Percentiles rank a stretch among this genome's conserved stretches.
phyloP scores from a whole-genome alignment of 2,113 vertebrate genomes.

The Tetrax tetrax region DNA sequence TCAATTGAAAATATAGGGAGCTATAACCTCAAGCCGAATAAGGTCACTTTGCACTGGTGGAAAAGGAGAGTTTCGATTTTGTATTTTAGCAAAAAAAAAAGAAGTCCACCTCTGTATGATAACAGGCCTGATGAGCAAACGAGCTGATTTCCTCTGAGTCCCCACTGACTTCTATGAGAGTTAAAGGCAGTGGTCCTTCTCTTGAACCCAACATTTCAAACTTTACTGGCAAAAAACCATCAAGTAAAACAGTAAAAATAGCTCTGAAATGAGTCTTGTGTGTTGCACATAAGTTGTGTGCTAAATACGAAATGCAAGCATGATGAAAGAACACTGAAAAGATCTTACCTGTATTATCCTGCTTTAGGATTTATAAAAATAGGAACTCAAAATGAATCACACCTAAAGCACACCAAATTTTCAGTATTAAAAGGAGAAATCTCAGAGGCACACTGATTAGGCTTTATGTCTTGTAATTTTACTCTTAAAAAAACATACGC shows the following conservation, averaged over 20 bases:
- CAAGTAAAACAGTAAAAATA: neutral
- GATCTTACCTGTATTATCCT: neutral
- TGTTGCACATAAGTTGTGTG: neutral
- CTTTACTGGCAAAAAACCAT: neutral
- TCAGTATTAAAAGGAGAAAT: neutral
- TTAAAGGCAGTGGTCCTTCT: neutral
- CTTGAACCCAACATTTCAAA: neutral
- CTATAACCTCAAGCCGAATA: neutral
- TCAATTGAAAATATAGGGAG: neutral
- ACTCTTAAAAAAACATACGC: neutral
- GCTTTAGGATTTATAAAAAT: neutral
- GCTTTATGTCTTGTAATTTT: neutral
- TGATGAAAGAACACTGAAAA: neutral
- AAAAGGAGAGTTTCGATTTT: neutral
- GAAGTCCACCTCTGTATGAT: neutral
- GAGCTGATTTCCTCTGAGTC: neutral
- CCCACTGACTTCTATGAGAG: neutral
- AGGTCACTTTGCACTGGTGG: neutral
- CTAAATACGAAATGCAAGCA: neutral
- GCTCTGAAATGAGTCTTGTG: neutral
- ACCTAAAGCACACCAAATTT: neutral
- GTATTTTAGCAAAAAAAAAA: neutral
- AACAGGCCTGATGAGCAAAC: neutral
- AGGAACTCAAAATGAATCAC: neutral
- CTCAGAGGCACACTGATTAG: neutral